Evolutionary conservation across 2,888 invertebrate genomes (phyloP), one percentile per base, ranked within the genome.

Genomic region (Julus scanicus): DNA sequence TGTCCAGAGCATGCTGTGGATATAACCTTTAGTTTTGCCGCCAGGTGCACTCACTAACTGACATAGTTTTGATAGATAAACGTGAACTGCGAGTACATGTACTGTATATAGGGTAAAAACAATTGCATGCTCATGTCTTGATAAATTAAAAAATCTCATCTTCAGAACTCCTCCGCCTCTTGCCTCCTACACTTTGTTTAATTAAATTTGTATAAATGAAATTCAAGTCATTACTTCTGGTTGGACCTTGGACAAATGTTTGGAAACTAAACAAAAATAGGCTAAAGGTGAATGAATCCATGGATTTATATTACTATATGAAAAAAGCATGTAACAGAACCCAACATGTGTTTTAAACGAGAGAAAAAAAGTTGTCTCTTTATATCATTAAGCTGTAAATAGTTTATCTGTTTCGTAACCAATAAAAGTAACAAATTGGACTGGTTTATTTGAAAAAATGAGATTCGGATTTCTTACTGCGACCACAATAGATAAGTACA

Each of bases 11-110:
- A 63, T 63, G 63, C 63, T 20, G 20, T 20, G 20, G 20, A 20
- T 63, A 63, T 20, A 20, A 63, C 63, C 63, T 63, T 63, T 20
- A 1, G 6, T 20, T 20, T 63, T 63, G 63, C 63, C 63, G 63
- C 63, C 63, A 63, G 63, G 63, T 63, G 63, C 20, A 63, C 63
- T 63, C 63, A 63, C 63, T 29, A 29, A 29, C 29, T 63, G 63
- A 63, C 63, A 63, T 63, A 63, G n/a, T 63, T 63, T 63, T 15
- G 20, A 20, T n/a, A 63, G 20, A 63, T 20, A 63, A 63, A 63
- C n/a, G 20, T 63, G 20, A 63, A 20, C n/a, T 63, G 1, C 48
- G 48, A 48, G 13, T 48, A 48, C 48, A n/a, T 63, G 63, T 63
- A n/a, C 20, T 20, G 15, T 29, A 15, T 15, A 57, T 17, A 57